Percentiles rank a stretch among this genome's conserved stretches.
These are phyloP conservation scores for Premnoplex brunnescens DNA, from an alignment of 2,797 vertebrate species.

Conservation along the genomic window DNA sequence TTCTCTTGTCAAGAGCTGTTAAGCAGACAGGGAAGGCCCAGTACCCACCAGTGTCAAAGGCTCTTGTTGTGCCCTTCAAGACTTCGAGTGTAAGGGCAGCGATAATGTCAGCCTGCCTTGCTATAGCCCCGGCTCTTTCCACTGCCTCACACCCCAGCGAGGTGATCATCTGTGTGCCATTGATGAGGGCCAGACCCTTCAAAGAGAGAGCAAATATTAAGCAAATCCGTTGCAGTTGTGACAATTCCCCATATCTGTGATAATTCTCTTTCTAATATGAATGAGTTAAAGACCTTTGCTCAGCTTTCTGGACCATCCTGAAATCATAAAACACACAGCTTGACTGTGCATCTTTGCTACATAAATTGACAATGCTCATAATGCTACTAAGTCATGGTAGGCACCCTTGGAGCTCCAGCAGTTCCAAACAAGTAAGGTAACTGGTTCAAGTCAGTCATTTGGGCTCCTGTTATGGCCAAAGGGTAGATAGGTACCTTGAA, in stretches of 20 bases:
- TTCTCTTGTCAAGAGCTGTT: neutral
- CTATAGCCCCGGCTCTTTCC: slow-evolving; percentile 90
- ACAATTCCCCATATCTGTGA: neutral
- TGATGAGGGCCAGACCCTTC: slow-evolving; percentile 95
- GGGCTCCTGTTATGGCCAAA: neutral
- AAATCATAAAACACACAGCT: neutral
- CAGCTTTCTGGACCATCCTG: neutral
- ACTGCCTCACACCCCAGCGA: slow-evolving; percentile 95
- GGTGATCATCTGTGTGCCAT: slow-evolving; percentile 98
- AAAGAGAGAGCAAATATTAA: neutral
- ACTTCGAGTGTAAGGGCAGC: slow-evolving; percentile 97
- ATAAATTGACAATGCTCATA: neutral
- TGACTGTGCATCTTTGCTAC: neutral
- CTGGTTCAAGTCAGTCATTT: neutral
- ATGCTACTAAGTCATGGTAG: neutral
- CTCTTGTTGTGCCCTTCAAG: slow-evolving; percentile 95
- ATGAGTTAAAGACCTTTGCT: neutral
- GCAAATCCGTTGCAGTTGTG: neutral
- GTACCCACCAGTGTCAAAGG: slow-evolving; percentile 92
- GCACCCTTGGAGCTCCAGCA: neutral
- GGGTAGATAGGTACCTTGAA: neutral
- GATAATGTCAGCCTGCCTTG: slow-evolving; percentile 92
- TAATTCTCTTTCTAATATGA: neutral
- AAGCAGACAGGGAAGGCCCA: neutral
- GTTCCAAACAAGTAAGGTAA: neutral